phyloP scores from a whole-genome alignment of 2,888 invertebrate species.

The Mylabris sibirica region DNA sequence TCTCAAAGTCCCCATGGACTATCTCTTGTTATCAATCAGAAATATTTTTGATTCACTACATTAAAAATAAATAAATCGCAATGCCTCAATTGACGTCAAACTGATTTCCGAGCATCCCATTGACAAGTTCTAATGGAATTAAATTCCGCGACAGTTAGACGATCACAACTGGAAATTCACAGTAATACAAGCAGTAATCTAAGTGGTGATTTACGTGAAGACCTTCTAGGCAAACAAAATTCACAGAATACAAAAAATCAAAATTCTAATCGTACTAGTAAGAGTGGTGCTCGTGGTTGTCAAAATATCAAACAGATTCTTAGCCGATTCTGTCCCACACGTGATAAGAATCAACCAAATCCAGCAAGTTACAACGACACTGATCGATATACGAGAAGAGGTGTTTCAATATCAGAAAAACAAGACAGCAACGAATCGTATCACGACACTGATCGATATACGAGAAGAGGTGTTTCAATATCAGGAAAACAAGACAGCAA shows the following conservation, averaged over 20 bases:
- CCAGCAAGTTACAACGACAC: background rate
- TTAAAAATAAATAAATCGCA: background rate
- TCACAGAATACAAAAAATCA: background rate
- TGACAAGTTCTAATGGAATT: background rate
- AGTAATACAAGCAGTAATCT: slow-evolving; percentile 35
- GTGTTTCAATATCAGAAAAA: background rate
- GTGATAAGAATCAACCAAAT: background rate
- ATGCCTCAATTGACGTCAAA: background rate
- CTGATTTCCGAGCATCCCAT: background rate
- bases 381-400: background rate
- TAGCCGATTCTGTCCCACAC: background rate
- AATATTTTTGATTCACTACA: no score
- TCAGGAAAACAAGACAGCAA: background rate
- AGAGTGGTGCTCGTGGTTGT: background rate
- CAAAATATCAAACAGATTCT: background rate
- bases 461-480: background rate
- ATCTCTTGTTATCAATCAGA: no score
- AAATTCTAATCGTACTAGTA: background rate
- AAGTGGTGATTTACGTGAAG: slow-evolving; percentile 33
- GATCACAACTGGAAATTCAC: slow-evolving; percentile 14
- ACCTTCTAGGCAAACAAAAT: slow-evolving; percentile 31
- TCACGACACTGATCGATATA: background rate
- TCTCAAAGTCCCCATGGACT: no score
- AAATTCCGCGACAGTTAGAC: background rate
- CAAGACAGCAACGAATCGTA: background rate